phyloP scores from a whole-genome alignment of 1,140 invertebrate genomes.

The Drosophila ficusphila region DNA sequence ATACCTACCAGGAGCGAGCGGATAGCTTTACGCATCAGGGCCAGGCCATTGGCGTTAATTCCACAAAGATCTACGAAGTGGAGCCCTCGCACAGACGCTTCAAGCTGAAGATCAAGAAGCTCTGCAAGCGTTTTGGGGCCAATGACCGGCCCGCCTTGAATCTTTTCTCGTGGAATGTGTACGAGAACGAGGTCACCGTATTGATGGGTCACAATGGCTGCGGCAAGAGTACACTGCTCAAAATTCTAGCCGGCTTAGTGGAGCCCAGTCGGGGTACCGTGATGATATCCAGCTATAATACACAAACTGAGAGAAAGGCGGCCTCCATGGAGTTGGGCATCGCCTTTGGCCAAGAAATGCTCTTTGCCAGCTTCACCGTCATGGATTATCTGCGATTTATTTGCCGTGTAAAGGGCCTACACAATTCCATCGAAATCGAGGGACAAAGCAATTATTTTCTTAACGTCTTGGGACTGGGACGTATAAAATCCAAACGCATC shows the following conservation, averaged over 20 bases:
- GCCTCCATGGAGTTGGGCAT: slow-evolving; percentile 57
- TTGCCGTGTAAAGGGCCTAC: slow-evolving; percentile 49
- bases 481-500: slow-evolving; percentile 8
- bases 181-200: slow-evolving; percentile 88
- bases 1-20: slow-evolving; percentile 16
- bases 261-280: slow-evolving; percentile 90
- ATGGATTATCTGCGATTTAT: slow-evolving; percentile 84
- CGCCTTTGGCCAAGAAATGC: slow-evolving; percentile 36
- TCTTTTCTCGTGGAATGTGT: slow-evolving; percentile 86
- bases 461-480: slow-evolving; percentile 22
- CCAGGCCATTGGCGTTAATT: slow-evolving; percentile 36
- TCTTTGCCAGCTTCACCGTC: slow-evolving; percentile 30
- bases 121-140: slow-evolving; percentile 69
- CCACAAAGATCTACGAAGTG: slow-evolving; percentile 70
- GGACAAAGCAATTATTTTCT: slow-evolving; percentile 30
- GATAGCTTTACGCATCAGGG: slow-evolving; percentile 23
- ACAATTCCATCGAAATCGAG: background rate
- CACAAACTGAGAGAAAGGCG: slow-evolving; percentile 40
- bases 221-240: slow-evolving; percentile 93
- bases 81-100: slow-evolving; percentile 66
- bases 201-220: slow-evolving; percentile 94
- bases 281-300: slow-evolving; percentile 88
- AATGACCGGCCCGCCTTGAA: slow-evolving; percentile 85
- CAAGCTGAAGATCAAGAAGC: slow-evolving; percentile 65
- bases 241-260: slow-evolving; percentile 90